phyloP scores from a whole-genome alignment of 2,113 vertebrate species.

The Polypterus bichir region DNA sequence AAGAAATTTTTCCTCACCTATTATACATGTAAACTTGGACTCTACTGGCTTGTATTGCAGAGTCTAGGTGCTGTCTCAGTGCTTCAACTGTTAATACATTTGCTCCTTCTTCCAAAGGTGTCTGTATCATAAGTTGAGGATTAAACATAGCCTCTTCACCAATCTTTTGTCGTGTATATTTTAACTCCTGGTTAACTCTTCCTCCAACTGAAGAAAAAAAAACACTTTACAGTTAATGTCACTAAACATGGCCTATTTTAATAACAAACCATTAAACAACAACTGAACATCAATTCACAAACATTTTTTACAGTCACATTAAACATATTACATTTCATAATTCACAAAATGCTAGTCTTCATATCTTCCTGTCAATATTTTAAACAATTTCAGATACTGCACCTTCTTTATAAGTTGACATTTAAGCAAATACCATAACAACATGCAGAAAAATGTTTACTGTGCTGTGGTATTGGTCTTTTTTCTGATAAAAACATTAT shows the following conservation, averaged over 20 bases:
- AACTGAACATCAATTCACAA: too few relatives aligned
- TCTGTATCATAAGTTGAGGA: slow-evolving; percentile 97
- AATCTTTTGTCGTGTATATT: slow-evolving; percentile 94
- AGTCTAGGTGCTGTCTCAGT: slow-evolving; percentile 85
- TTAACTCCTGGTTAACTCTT: slow-evolving; percentile 90
- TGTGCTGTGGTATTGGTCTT: too few relatives aligned
- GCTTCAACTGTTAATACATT: slow-evolving; percentile 83
- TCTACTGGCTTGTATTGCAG: slow-evolving; percentile 83
- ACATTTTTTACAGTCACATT: too few relatives aligned
- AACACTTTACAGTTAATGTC: slow-evolving; percentile 13
- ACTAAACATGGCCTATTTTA: not conserved
- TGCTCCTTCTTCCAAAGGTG: slow-evolving; percentile 79
- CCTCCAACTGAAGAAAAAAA: slow-evolving; percentile 71
- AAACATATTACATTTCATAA: too few relatives aligned
- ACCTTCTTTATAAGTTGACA: too few relatives aligned
- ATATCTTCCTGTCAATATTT: too few relatives aligned
- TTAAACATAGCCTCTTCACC: slow-evolving; percentile 97
- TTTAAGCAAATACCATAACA: too few relatives aligned
- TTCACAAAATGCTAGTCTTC: too few relatives aligned
- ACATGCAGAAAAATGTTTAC: too few relatives aligned
- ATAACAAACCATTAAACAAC: too few relatives aligned
- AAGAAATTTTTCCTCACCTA: slow-evolving; percentile 50
- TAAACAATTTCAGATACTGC: too few relatives aligned
- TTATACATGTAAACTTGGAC: slow-evolving; percentile 93
- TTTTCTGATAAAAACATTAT: too few relatives aligned